Base-by-base conservation (phyloP, 2,113 vertebrate species). In the Anser brachyrhynchus region DNA sequence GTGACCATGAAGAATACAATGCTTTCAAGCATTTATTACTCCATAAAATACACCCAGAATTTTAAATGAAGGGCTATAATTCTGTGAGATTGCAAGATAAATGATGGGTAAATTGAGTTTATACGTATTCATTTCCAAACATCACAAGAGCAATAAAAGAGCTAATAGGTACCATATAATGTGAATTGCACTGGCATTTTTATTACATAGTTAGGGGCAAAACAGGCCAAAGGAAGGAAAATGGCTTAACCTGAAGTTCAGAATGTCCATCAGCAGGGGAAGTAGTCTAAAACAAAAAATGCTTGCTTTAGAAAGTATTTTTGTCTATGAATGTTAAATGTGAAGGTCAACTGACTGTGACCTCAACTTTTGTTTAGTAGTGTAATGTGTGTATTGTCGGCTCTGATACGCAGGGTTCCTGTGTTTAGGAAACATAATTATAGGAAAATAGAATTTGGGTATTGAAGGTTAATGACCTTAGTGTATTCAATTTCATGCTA, bases 401-500 rank as follows among this genome's bases (percentile, higher is more conserved):
- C 35, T 73, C 25, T 79, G 51, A 41, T 59, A 91, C 0, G 0
- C 14, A 58, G 43, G 25, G n/a, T 83, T 94, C 37, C 64, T 90
- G 55, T 79, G 41, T 57, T 66, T 51, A 77, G 87, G 78, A 95
- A 87, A 93, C 29, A 62, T 70, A 73, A 83, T 85, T 46, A 55
- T 54, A 83, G 67, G 85, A 95, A 95, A 85, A 3, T 13, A 58
- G 67, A 61, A 73, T 83, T 89, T 87, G 35, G 43, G 16, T 83
- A 73, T 55, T 90, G 58, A 76, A 92, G 84, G 89, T 85, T 96
- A 94, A 92, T 94, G 75, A 88, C 79, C 85, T 87, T n/a, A 70
- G 51, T 83, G 90, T 94, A 87, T 95, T 95, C 59, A 80, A 66
- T 91, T 94, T 87, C 75, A 58, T 83, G 82, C 81, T 83, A 58